Evolutionary conservation across 2,888 invertebrate genomes (phyloP).

Genomic region (Plagodis pulveraria): DNA sequence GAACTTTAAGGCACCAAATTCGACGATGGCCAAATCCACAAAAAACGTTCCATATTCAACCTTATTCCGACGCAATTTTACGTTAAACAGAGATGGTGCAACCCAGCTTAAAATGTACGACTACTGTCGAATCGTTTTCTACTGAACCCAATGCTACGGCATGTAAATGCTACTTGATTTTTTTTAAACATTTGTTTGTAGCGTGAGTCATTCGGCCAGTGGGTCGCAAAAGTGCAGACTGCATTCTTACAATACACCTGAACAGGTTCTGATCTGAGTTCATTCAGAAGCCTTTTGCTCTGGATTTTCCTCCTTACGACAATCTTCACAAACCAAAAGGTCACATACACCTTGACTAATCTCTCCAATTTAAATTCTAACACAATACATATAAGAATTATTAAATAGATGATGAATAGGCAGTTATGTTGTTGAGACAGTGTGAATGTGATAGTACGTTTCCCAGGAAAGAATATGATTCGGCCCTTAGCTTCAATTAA

Average conservation of each 20-base stretch:
- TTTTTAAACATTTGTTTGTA: not conserved
- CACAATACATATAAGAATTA: not conserved
- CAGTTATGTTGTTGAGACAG: not conserved
- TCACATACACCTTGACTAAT: not conserved
- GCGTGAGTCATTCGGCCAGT: conserved; percentile 70
- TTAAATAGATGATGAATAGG: conserved; percentile 2
- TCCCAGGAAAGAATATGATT: conserved; percentile 51
- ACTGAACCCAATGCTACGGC: no score
- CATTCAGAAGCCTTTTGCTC: conserved; percentile 37
- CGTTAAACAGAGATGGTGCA: no score
- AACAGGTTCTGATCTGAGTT: conserved; percentile 51
- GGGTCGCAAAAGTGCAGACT: conserved; percentile 54
- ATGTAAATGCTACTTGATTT: no score
- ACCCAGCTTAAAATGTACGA: no score
- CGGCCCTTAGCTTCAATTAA: conserved; percentile 53
- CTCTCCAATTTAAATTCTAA: conserved; percentile 20
- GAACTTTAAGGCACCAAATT: no score
- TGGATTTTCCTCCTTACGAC: conserved; percentile 37
- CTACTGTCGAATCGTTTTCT: no score
- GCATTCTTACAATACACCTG: conserved; percentile 55
- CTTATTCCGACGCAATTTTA: no score
- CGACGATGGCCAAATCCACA: no score
- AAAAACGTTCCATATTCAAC: no score
- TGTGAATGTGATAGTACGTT: conserved; percentile 44
- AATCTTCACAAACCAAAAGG: conserved; percentile 17